phyloP scores from a whole-genome alignment of 2,113 vertebrate species.

The Nipponia nippon region DNA sequence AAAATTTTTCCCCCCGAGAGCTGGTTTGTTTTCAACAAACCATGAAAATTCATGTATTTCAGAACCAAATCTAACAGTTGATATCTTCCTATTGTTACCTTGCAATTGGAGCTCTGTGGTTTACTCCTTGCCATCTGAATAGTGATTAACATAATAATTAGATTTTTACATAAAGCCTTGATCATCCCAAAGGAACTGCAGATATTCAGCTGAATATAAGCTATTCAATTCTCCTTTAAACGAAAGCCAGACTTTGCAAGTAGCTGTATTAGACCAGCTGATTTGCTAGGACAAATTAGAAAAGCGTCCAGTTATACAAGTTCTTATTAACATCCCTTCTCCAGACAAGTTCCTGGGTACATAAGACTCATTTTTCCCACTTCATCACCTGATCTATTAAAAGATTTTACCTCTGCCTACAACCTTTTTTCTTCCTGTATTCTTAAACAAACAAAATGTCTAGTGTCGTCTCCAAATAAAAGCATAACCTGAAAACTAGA shows the following conservation, averaged over 20 bases:
- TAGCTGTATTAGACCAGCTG: background rate
- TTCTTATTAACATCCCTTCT: background rate
- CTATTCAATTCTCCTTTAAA: background rate
- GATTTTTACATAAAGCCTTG: background rate
- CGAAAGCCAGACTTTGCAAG: background rate
- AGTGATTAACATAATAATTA: slow-evolving; percentile 40
- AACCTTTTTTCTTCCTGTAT: background rate
- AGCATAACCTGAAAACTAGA: background rate
- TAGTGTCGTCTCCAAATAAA: background rate
- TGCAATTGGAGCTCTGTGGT: background rate
- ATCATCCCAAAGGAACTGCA: background rate
- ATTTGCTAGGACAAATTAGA: background rate
- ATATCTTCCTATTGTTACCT: background rate
- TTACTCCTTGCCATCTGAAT: background rate
- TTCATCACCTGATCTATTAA: background rate
- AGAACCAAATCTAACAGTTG: background rate
- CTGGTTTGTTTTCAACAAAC: background rate
- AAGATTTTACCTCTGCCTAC: background rate
- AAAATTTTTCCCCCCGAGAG: background rate
- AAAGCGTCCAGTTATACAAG: background rate
- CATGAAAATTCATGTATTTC: background rate
- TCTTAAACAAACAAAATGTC: background rate
- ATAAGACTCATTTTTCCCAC: background rate
- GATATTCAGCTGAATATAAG: background rate
- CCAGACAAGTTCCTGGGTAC: background rate